Evolutionary conservation across 2,113 vertebrate genomes (phyloP).

Genomic region (Pelvicachromis taeniatus): DNA sequence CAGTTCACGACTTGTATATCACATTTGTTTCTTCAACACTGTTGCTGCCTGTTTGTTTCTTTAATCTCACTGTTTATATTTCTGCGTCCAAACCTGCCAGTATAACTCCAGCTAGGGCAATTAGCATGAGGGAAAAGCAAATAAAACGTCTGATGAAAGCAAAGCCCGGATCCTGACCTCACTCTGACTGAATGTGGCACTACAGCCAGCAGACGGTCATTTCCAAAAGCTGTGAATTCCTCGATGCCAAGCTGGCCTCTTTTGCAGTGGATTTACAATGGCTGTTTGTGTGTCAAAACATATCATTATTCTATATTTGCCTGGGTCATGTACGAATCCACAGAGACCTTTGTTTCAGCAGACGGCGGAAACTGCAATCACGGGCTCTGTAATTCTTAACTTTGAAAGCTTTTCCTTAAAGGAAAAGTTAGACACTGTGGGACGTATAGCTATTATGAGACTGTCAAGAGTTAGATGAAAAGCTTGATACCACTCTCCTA

Average conservation of each 20-base stretch:
- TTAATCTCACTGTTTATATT: slow-evolving; percentile 60
- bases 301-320: slow-evolving; percentile 70
- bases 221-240: slow-evolving; percentile 58
- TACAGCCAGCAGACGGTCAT: slow-evolving; percentile 4
- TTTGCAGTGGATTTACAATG: slow-evolving; percentile 49
- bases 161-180: slow-evolving; percentile 36
- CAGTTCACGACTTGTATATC: slow-evolving; percentile 22
- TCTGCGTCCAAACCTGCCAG: slow-evolving; percentile 47
- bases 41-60: slow-evolving; percentile 47
- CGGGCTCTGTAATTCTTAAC: not conserved
- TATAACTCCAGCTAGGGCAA: slow-evolving; percentile 33
- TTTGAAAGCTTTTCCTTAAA: not conserved
- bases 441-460: not conserved
- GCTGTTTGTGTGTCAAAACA: slow-evolving; percentile 57
- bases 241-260: slow-evolving; percentile 41
- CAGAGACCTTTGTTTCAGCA: slow-evolving; percentile 38
- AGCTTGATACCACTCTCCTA: not conserved
- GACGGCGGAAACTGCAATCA: not conserved
- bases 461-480: not conserved
- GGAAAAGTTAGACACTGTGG: not conserved
- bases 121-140: slow-evolving; percentile 52
- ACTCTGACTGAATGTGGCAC: slow-evolving; percentile 11
- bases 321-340: slow-evolving; percentile 26
- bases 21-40: slow-evolving; percentile 30
- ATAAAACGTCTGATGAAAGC: slow-evolving; percentile 59